Evolutionary conservation across 1,140 invertebrate genomes (phyloP).

Genomic region (Drosophila nebulosa): DNA sequence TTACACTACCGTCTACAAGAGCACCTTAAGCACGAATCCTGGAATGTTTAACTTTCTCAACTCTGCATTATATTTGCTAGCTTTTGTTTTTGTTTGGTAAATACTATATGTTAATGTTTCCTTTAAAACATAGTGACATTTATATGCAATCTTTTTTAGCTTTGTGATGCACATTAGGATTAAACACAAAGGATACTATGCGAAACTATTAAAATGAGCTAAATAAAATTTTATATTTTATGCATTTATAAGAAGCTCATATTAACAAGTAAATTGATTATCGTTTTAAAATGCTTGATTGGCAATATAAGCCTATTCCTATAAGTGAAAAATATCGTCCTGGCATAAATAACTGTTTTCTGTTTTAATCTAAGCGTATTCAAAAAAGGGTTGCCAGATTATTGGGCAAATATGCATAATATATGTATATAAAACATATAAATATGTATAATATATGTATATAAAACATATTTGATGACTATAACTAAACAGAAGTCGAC

Average conservation of each 20-base stretch:
- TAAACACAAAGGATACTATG: constrained; percentile 60
- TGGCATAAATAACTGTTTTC: no score
- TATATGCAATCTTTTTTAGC: constrained; percentile 18
- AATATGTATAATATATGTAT: no score
- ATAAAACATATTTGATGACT: not conserved
- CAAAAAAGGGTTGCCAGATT: no score
- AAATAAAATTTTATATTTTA: no score
- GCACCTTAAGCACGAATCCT: constrained; percentile 82
- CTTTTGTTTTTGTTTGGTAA: constrained; percentile 82
- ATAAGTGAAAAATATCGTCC: no score
- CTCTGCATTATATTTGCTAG: constrained; percentile 76
- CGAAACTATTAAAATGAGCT: constrained; percentile 53
- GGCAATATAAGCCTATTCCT: no score
- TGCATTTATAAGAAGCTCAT: not conserved
- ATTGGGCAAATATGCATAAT: no score
- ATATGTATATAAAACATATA: not conserved
- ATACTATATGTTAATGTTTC: not conserved
- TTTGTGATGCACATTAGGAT: constrained; percentile 61
- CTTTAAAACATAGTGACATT: not conserved
- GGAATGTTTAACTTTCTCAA: constrained; percentile 83
- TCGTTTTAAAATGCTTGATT: no score
- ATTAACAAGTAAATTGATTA: no score
- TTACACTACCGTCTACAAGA: constrained; percentile 84
- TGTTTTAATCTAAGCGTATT: no score
- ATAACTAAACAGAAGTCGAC: not conserved